Evolutionary conservation across 2,113 vertebrate species (phyloP), one percentile per base, ranked within the genome.

Genomic region (Pollimyrus isidori): DNA sequence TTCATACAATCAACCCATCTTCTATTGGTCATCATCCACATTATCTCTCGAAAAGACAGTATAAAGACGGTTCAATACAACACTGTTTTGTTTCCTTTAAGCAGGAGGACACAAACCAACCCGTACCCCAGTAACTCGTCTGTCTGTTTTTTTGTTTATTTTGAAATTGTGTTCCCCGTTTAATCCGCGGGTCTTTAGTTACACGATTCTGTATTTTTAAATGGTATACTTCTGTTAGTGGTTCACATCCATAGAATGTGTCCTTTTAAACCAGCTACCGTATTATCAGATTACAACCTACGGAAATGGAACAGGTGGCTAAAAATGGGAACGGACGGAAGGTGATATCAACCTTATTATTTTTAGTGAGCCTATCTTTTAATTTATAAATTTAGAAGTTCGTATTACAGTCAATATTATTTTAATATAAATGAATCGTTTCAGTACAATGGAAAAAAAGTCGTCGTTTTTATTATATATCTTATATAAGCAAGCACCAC

Each of bases 221-320:
- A 26, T 9, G 23, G 58, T 11, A 87, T 45, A 65, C 49, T 45
- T 39, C 17, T 11, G 69, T 42, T 21, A 23, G 30, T 69, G 89
- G 10, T 89, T 76, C 58, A 49, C 85, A 35, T 73, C 52, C 82
- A 87, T 39, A 86, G 69, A 90, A 90, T 90, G 89, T 92, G 93
- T 94, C 91, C 35, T 90, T 93, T 91, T 95, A 96, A 95, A 92
- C 91, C 91, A 90, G 90, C 94, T 94, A 93, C 91, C 90, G 90
- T 49, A 92, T 93, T 92, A 92, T 30, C 76, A 92, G 93, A 95
- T 95, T 95, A 95, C 58, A 49, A 87, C 90, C 89, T 86, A 87
- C 87, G 89, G 91, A 93, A 94, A 91, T 91, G 89, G 92, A 87
- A 90, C 92, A 89, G 91, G 92, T 91, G 93, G 90, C 93, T 93